phyloP scores from a whole-genome alignment of 53 echinoderm and acorn worm species.

The Echinarachnius parma region DNA sequence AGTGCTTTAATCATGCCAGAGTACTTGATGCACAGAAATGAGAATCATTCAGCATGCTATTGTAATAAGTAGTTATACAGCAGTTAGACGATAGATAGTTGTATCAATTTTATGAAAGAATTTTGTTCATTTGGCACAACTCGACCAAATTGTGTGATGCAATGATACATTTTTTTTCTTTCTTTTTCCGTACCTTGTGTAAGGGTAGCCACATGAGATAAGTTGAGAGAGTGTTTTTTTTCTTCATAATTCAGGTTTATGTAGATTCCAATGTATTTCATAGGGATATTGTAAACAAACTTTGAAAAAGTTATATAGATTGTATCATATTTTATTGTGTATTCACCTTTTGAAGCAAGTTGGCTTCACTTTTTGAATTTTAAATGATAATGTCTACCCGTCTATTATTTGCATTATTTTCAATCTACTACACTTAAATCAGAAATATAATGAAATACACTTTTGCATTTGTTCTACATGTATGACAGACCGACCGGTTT shows the following conservation, averaged over 20 bases:
- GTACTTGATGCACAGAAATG: constrained; percentile 34
- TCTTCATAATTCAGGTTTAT: constrained; percentile 29
- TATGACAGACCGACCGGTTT: constrained; percentile 39
- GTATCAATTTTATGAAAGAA: constrained; percentile 20
- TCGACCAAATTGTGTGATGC: constrained; percentile 45
- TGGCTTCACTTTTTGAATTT: constrained; percentile 41
- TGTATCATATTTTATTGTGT: constrained; percentile 51
- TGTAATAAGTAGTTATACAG: constrained; percentile 26
- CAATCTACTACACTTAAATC: constrained; percentile 38
- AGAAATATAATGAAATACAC: constrained; percentile 35
- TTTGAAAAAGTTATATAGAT: constrained; percentile 42
- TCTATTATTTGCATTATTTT: constrained; percentile 50
- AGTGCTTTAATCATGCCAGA: constrained; percentile 13
- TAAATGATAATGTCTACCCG: constrained; percentile 37
- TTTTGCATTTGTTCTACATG: constrained; percentile 49
- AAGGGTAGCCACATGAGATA: constrained; percentile 33
- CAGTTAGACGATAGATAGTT: constrained; percentile 21
- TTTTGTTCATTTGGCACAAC: constrained; percentile 34
- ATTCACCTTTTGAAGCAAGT: constrained; percentile 44
- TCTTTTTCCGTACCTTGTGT: constrained; percentile 23
- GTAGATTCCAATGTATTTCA: constrained; percentile 45
- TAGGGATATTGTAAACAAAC: constrained; percentile 27
- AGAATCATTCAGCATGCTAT: constrained; percentile 15
- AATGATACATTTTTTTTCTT: constrained; percentile 4
- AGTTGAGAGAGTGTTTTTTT: constrained; percentile 29